These are phyloP conservation scores for Zosterops japonicus DNA, from an alignment of 2,113 vertebrate genomes.

Conservation along the genomic window DNA sequence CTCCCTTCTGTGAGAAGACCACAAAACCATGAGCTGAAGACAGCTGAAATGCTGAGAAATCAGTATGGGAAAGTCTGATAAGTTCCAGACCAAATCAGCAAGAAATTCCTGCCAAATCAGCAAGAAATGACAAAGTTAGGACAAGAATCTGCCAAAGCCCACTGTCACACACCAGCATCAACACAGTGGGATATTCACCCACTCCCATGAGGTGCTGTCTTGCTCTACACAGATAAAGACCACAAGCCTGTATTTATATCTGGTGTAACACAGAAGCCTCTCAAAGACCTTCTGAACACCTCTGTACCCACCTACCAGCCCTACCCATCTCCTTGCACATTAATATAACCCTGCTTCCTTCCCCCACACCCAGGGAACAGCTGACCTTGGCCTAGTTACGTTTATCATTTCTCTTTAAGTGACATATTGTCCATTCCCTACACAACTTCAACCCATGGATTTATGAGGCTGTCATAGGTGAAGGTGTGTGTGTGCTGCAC, in stretches of 20 bases:
- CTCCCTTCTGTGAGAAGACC: neutral
- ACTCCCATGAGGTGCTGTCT: fast-evolving
- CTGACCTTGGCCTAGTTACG: neutral
- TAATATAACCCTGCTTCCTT: neutral
- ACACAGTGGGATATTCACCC: no score
- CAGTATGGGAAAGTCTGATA: neutral
- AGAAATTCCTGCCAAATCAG: neutral
- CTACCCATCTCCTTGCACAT: neutral
- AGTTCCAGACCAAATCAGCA: neutral
- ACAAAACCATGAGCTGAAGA: neutral
- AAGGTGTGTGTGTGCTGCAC: neutral
- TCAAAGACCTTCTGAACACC: neutral
- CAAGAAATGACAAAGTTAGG: neutral
- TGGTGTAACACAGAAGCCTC: neutral
- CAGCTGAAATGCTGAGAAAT: neutral
- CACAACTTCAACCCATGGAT: neutral
- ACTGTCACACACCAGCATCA: neutral
- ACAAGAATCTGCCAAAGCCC: neutral
- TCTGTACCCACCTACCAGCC: no score
- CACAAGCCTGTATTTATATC: neutral
- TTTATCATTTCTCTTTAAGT: fast-evolving
- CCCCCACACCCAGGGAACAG: neutral
- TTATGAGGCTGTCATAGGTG: neutral
- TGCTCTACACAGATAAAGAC: neutral
- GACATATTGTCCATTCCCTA: neutral